Base-by-base conservation (phyloP, 1,140 invertebrate genomes). In the Procambarus virginalis region DNA sequence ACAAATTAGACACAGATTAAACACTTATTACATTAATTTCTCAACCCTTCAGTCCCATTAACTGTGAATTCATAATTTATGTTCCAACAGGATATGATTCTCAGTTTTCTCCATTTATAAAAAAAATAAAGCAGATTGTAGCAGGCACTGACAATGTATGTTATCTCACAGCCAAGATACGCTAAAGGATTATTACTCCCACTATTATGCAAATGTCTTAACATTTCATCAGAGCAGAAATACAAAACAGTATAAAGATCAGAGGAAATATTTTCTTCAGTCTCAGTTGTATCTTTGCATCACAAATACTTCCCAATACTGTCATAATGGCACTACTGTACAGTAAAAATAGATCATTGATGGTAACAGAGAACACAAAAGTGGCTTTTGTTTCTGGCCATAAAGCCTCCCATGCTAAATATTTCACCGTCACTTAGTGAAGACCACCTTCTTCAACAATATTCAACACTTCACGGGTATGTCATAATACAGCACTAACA, bases 261-360 rank as follows among this genome's bases (percentile, higher is more conserved):
- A 17, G 17, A 12, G 17, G 12, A 64, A 17, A 6, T 9, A 55
- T 55, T 55, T 2, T 55, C 60, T 64, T 64, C 55, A 64, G 60
- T 14, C 1, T 17, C 1, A 20, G n/a, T n/a, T n/a, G n/a, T n/a
- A n/a, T n/a, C n/a, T n/a, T 10, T 73, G 68, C 22, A 34, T 22
- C 68, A 20, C n/a, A 73, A 34, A 73, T 20, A 68, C 5, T 68
- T 68, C 64, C 64, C 12, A 68, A 58, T 64, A 64, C 22, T 73
- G 68, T 73, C 68, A 73, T 34, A 73, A 73, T 73, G 68, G 68
- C 68, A 73, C 68, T 73, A 73, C 34, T 34, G 34, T 34, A 34
- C 14, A 73, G 64, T 68, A 34, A 34, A 73, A 73, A n/a, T 73
- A 73, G n/a, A 73, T 73, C n/a, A 73, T 9, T 34, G 68, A 34